Conservation (phyloP, 2,888 invertebrate species). For the Autographa pulchrina region DNA sequence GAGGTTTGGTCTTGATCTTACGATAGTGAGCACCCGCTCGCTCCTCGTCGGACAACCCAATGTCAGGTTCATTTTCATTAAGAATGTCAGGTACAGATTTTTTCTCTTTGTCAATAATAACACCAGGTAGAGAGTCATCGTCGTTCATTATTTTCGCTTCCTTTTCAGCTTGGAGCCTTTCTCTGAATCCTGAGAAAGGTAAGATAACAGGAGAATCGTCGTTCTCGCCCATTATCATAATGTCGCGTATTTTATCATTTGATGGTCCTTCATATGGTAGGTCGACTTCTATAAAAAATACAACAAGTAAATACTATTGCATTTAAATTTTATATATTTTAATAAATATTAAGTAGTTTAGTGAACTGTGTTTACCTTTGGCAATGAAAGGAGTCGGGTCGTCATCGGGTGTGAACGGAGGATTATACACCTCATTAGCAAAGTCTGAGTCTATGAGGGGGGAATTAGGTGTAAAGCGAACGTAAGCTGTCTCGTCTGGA, state of each 20-base stretch:
- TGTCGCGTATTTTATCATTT: constrained; percentile 81
- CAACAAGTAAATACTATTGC: not conserved
- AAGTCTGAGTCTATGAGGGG: constrained; percentile 91
- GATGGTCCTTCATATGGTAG: constrained; percentile 70
- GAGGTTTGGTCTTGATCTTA: constrained; percentile 79
- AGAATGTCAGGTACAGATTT: constrained; percentile 74
- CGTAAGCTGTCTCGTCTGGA: constrained; percentile 93
- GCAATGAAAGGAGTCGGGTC: constrained; percentile 74
- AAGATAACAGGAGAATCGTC: constrained; percentile 79
- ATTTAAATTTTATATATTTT: not conserved
- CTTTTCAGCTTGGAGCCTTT: constrained; percentile 79
- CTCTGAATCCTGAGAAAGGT: constrained; percentile 84
- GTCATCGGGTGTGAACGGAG: constrained; percentile 89
- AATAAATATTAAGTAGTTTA: not conserved
- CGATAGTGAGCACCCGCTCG: constrained; percentile 85
- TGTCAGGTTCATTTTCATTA: constrained; percentile 71
- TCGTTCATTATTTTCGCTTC: constrained; percentile 62
- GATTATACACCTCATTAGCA: constrained; percentile 95
- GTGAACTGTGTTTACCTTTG: constrained; percentile 69
- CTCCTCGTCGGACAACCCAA: constrained; percentile 83
- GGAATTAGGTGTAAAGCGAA: constrained; percentile 93
- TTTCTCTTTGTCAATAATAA: constrained; percentile 77
- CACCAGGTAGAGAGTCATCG: constrained; percentile 58
- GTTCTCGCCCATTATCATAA: constrained; percentile 76
- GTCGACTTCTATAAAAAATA: constrained; percentile 55